These are phyloP conservation scores for Apodemia hepburni DNA, from an alignment of 2,888 invertebrate species.

Conservation along the genomic window DNA sequence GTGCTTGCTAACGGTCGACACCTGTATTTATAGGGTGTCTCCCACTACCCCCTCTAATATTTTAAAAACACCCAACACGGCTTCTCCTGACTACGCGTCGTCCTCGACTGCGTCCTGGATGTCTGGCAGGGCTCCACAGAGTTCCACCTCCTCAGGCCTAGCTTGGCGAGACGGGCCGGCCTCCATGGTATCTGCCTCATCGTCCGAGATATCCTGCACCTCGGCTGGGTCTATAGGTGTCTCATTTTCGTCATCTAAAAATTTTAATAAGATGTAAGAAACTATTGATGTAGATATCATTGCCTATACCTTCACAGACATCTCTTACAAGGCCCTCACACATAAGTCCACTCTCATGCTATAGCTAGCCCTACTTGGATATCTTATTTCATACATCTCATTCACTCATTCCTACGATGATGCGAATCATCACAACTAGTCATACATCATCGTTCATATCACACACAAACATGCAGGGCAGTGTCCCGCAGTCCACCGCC, in stretches of 20 bases:
- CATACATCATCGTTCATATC: slow-evolving; percentile 2
- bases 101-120: slow-evolving; percentile 16
- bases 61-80: slow-evolving; percentile 17
- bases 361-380: neutral
- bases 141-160: neutral
- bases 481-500: slow-evolving; percentile 9
- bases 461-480: slow-evolving; percentile 2
- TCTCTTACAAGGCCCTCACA: slow-evolving; percentile 14
- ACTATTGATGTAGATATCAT: neutral
- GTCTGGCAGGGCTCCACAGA: neutral
- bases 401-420: neutral
- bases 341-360: neutral
- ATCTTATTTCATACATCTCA: neutral
- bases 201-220: neutral
- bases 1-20: no score
- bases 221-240: neutral
- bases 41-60: no score
- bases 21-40: no score
- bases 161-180: neutral
- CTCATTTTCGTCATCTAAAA: neutral
- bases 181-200: neutral
- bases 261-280: neutral
- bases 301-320: neutral
- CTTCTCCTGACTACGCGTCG: slow-evolving; percentile 23
- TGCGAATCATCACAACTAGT: neutral